Base-by-base conservation (phyloP, 2,113 vertebrate genomes). In the Chionomys nivalis region DNA sequence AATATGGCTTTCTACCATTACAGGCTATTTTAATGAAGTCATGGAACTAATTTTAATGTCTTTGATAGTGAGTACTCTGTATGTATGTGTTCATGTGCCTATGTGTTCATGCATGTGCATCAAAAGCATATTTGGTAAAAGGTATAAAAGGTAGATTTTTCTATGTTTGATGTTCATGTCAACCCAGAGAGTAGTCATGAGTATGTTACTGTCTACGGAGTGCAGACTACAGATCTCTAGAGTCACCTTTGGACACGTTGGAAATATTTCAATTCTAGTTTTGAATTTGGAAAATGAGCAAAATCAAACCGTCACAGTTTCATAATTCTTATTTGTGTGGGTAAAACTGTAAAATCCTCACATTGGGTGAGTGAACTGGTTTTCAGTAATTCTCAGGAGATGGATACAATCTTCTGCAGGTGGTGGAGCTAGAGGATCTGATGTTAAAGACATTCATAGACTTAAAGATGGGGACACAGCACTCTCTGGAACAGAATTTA, bases 241-340 rank as follows among this genome's bases (percentile, higher is more conserved):
- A 83, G 42, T 61, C 33, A 73, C 14, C 5, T 44, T 7, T 55
- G 33, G 4, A 26, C 73, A 55, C 10, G 66, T 61, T 73, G 28
- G 87, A 89, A 94, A 47, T 36, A 93, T 72, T 93, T 94, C 3
- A 77, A 83, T 85, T 52, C n/a, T 26, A 82, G 61, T 77, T 93
- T 85, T 82, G 2, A 75, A 63, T 73, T 61, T 92, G 33, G 19
- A 88, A 95, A 87, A 36, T 28, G 65, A 73, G 61, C 3, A 79
- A 93, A 95, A 82, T 78, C 28, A 95, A 96, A 88, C 3, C 0
- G 4, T n/a, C 42, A 65, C 88, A 26, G 66, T 79, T 94, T 77
- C 14, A 72, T 55, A 92, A 49, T 79, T 91, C 10, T 63, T 91
- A 75, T 87, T 91, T 78, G 26, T 24, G 11, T 72, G 83, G 44